Base-by-base conservation (phyloP, 2,113 vertebrate species). In the Trochalopteron elliotii region DNA sequence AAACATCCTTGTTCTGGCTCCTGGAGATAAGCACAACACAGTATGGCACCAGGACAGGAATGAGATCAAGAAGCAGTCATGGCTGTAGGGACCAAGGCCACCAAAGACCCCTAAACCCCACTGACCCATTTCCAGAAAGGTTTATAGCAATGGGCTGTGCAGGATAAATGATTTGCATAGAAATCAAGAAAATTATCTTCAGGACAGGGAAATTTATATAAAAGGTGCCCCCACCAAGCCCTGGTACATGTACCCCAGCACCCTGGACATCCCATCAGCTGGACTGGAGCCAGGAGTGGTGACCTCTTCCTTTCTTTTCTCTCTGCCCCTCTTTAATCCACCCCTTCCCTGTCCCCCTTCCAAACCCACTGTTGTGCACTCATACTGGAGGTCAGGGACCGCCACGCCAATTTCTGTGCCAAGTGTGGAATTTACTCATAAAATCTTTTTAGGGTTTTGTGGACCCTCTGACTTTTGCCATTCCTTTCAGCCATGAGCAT, bases 341-440 rank as follows among this genome's bases (percentile, higher is more conserved):
- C 11, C 8, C 12, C 1, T 2, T 37, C 8, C 7, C 21, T 37
- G 12, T 37, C 12, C 7, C 3, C 18, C 65, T 33, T 33, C 12
- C 33, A 74, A 44, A 59, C 12, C 7, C 12, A 37, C 8, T 65
- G 7, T 8, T 42, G 7, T 33, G 35, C 6, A 30, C 8, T 55
- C 28, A 11, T 2, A 7, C 18, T 28, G 10, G 8, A n/a, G 39
- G 18, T 39, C 20, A 50, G 17, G 11, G 22, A 23, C 22, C 22
- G 13, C 12, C 31, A 37, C n/a, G 56, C 10, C 3, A 7, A 42
- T 65, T 57, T 37, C 42, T 1, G 0, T 15, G 1, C 9, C 9
- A 64, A 50, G 8, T 28, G 8, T 24, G 7, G 15, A 50, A 33
- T 50, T 57, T 65, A 28, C 3, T 9, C 9, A 37, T 37, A 33